These are phyloP conservation scores for Hymenochirus boettgeri DNA, from an alignment of 2,113 vertebrate genomes.

Conservation along the genomic window DNA sequence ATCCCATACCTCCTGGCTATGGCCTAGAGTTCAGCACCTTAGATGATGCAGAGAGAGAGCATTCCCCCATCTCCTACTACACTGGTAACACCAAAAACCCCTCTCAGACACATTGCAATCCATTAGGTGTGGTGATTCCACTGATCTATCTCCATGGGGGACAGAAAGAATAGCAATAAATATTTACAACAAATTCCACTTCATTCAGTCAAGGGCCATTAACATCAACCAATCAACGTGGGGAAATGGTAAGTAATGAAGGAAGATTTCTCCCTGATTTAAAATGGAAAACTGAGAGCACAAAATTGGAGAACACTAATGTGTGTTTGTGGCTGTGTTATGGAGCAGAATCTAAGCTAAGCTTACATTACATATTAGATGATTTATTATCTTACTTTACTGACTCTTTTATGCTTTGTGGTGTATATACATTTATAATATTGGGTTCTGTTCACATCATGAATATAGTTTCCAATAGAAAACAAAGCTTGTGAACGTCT, in stretches of 20 bases:
- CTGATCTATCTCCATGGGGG: conserved; percentile 13
- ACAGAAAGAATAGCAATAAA: conserved; percentile 44
- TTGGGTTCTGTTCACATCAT: too few species aligned
- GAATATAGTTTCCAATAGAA: too few species aligned
- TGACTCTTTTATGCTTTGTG: too few species aligned
- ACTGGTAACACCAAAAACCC: not conserved
- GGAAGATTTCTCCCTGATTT: conserved; percentile 48
- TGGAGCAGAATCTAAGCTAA: too few species aligned
- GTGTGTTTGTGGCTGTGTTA: too few species aligned
- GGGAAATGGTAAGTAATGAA: conserved; percentile 17
- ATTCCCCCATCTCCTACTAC: not conserved
- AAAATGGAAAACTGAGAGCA: conserved; percentile 37
- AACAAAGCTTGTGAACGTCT: too few species aligned
- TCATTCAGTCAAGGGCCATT: conserved; percentile 45
- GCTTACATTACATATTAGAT: too few species aligned
- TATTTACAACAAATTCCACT: conserved; percentile 47
- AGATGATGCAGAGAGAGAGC: not conserved
- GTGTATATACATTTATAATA: too few species aligned
- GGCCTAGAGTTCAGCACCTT: conserved; percentile 6
- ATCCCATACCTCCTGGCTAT: not conserved
- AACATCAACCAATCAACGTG: conserved; percentile 44
- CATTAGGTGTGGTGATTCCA: conserved; percentile 9
- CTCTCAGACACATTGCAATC: not conserved
- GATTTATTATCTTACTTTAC: too few species aligned
- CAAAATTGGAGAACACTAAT: too few species aligned